These are phyloP conservation scores for Cyphomyrmex costatus DNA, from an alignment of 1,140 invertebrate species.

Conservation along the genomic window DNA sequence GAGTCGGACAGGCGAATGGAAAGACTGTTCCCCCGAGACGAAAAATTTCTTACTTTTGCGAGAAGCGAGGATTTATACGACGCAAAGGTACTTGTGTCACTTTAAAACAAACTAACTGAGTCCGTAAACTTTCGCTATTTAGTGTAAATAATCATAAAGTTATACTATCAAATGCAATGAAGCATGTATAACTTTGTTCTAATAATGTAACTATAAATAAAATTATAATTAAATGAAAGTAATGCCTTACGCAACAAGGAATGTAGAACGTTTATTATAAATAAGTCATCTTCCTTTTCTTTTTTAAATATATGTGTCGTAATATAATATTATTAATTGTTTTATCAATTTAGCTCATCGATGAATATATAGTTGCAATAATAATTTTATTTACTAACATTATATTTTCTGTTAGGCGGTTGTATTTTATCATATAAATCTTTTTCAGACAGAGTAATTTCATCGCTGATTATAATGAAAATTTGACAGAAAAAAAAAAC, in stretches of 20 bases:
- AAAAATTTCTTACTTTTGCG: constrained; percentile 54
- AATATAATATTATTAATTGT: not conserved
- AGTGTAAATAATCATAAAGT: not conserved
- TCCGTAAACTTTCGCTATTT: constrained; percentile 17
- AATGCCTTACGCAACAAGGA: not conserved
- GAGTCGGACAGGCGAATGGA: not conserved
- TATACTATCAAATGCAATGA: not conserved
- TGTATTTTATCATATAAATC: not conserved
- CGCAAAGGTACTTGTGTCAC: constrained; percentile 19
- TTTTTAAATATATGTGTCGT: not conserved
- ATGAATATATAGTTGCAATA: not conserved
- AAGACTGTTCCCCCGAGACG: constrained; percentile 42
- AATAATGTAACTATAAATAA: not conserved
- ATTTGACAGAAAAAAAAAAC: not conserved
- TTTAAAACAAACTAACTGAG: constrained; percentile 33
- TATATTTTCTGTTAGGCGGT: not conserved
- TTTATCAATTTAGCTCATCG: not conserved
- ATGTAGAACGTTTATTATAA: not conserved
- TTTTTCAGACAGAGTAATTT: not conserved
- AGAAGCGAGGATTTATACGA: constrained; percentile 42
- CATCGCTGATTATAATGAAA: not conserved
- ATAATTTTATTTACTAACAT: not conserved
- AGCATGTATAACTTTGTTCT: constrained; percentile 11
- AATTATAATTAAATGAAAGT: not conserved
- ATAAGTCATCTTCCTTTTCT: not conserved